A percentile compares a stretch with the other conserved stretches of the same genome.
These are phyloP conservation scores for Mustela erminea DNA, from an alignment of 2,797 vertebrate species.

Conservation along the genomic window DNA sequence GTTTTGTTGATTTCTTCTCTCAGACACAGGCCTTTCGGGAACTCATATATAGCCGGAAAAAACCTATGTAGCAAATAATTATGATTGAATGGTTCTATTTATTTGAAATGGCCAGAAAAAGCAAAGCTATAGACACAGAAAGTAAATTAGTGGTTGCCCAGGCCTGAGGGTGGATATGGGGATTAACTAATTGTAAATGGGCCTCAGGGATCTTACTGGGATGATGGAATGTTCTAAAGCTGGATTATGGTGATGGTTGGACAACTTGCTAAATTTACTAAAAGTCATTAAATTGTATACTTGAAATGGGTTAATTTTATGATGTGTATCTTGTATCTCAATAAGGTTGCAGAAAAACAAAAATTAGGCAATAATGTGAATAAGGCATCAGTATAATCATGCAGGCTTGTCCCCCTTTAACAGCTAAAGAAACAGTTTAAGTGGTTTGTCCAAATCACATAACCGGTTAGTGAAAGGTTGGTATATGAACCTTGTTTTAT, in stretches of 20 bases:
- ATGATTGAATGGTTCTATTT: neutral
- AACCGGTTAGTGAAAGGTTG: neutral
- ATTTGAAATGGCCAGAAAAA: slow-evolving; percentile 39
- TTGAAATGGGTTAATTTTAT: slow-evolving; percentile 45
- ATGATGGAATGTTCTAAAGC: neutral
- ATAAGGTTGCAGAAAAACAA: neutral
- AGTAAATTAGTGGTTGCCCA: neutral
- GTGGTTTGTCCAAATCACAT: neutral
- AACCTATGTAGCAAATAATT: neutral
- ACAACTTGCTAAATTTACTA: slow-evolving; percentile 7
- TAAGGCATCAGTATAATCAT: neutral
- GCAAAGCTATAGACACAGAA: neutral
- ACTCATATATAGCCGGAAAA: neutral
- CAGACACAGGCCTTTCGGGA: slow-evolving; percentile 14
- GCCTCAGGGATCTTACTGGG: neutral
- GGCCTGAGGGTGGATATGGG: neutral
- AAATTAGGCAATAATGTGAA: slow-evolving; percentile 12
- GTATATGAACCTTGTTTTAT: neutral
- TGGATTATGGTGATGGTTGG: neutral
- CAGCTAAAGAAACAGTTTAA: neutral
- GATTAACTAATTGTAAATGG: neutral
- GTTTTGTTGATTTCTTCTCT: slow-evolving; percentile 47
- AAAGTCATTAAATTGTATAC: slow-evolving; percentile 19
- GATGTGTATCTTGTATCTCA: neutral
- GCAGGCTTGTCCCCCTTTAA: neutral